Evolutionary conservation across 2,797 vertebrate genomes (phyloP).

Genomic region (Peromyscus nudipes): DNA sequence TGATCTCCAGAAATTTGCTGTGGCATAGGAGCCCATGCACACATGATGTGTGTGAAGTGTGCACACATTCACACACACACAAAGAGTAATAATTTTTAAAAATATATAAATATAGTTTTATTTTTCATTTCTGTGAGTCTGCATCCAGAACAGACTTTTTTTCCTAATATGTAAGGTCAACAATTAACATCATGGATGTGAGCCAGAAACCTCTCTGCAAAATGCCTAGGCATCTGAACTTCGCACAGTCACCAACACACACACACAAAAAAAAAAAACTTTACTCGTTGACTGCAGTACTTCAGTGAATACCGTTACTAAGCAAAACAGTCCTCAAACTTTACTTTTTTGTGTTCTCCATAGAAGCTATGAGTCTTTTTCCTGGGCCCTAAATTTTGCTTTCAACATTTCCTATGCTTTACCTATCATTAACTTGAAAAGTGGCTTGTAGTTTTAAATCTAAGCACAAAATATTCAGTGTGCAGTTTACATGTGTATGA

Average conservation of each 20-base stretch:
- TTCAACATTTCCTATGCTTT: background rate
- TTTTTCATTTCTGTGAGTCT: background rate
- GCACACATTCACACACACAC: too few relatives aligned
- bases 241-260: background rate
- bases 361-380: background rate
- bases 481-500: background rate
- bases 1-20: background rate
- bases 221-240: background rate
- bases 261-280: too few relatives aligned
- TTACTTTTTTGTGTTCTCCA: background rate
- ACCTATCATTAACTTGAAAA: slow-evolving; percentile 16
- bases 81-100: background rate
- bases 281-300: background rate
- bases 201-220: background rate
- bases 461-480: background rate
- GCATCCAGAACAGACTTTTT: background rate
- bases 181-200: fast-evolving
- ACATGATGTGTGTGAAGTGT: background rate
- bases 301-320: background rate
- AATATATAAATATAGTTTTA: background rate
- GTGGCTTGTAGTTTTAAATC: background rate
- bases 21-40: background rate
- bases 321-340: background rate
- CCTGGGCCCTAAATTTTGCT: background rate
- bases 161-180: background rate